These are phyloP conservation scores for Papilio machaon DNA, from an alignment of 1,140 invertebrate species.

Conservation along the genomic window DNA sequence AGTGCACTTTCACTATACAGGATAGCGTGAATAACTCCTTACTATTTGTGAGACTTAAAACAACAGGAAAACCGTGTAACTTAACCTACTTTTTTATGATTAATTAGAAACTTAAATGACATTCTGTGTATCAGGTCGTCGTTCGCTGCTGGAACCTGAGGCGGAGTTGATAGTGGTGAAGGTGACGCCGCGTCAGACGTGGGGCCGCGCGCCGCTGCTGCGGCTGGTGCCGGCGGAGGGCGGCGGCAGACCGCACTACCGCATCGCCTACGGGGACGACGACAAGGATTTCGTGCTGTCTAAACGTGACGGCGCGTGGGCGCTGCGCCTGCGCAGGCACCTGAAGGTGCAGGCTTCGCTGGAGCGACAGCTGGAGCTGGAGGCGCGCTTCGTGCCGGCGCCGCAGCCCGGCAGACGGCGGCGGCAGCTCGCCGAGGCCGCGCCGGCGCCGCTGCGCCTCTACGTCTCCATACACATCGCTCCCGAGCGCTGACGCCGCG, in stretches of 20 bases:
- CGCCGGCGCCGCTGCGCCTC: constrained; percentile 64
- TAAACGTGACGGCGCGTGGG: constrained; percentile 70
- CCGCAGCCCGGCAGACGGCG: constrained; percentile 43
- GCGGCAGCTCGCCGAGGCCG: constrained; percentile 38
- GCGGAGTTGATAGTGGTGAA: constrained; percentile 67
- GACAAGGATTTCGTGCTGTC: constrained; percentile 61
- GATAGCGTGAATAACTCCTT: too few species aligned
- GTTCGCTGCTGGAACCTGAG: constrained; percentile 67
- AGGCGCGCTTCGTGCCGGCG: constrained; percentile 62
- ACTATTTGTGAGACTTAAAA: too few species aligned
- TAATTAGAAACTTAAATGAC: background rate
- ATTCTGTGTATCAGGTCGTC: constrained; percentile 56
- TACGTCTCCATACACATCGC: constrained; percentile 70
- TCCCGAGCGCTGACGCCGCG: constrained; percentile 49
- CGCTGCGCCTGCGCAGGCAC: constrained; percentile 60
- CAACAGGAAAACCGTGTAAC: too few species aligned
- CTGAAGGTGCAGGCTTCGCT: constrained; percentile 54
- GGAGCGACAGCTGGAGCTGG: constrained; percentile 68
- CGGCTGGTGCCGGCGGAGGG: constrained; percentile 64
- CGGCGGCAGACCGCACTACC: constrained; percentile 61
- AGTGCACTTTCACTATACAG: constrained; percentile 47
- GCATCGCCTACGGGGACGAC: constrained; percentile 66
- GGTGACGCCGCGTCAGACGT: constrained; percentile 65
- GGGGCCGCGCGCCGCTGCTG: constrained; percentile 67
- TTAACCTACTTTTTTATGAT: too few species aligned